Evolutionary conservation across 2,888 invertebrate genomes (phyloP).

Genomic region (Cinara cedri): DNA sequence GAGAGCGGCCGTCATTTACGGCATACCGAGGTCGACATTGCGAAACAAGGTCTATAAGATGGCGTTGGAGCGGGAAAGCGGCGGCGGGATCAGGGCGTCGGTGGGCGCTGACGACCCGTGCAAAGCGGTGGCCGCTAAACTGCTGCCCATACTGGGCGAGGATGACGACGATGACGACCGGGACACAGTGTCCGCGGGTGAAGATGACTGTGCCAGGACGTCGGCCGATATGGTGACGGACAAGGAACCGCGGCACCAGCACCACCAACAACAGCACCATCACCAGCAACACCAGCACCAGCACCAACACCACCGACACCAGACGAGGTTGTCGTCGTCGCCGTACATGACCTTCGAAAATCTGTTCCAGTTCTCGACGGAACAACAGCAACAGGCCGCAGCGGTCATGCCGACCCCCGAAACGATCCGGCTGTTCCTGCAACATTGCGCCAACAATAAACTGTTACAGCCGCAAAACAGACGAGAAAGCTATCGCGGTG

Average conservation of each 20-base stretch:
- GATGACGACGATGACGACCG: constrained; percentile 58
- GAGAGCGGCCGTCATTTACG: constrained; percentile 92
- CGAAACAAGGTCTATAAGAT: constrained; percentile 93
- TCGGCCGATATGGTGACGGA: constrained; percentile 58
- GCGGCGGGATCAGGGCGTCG: constrained; percentile 4
- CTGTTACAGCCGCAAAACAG: constrained; percentile 53
- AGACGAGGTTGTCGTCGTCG: constrained; percentile 59
- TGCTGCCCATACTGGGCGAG: constrained; percentile 37
- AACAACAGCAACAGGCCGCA: constrained; percentile 49
- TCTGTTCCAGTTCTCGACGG: constrained; percentile 66
- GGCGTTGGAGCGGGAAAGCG: constrained; percentile 70
- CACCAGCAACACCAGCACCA: constrained; percentile 63
- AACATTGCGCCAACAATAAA: constrained; percentile 64
- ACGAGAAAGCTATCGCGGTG: constrained; percentile 47
- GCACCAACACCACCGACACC: constrained; percentile 58
- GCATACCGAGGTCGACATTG: constrained; percentile 93
- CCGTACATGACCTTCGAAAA: constrained; percentile 69
- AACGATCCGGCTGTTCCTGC: constrained; percentile 66
- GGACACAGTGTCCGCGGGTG: constrained; percentile 63
- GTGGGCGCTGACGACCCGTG: constrained; percentile 66
- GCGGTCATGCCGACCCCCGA: constrained; percentile 64
- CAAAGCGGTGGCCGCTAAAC: constrained; percentile 61
- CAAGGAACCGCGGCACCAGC: constrained; percentile 59
- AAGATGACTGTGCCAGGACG: constrained; percentile 64
- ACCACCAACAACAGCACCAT: constrained; percentile 49